A percentile compares a stretch with the other conserved stretches of the same genome.
Conservation (phyloP, 2,113 vertebrate species). For the Seriola aureovittata region DNA sequence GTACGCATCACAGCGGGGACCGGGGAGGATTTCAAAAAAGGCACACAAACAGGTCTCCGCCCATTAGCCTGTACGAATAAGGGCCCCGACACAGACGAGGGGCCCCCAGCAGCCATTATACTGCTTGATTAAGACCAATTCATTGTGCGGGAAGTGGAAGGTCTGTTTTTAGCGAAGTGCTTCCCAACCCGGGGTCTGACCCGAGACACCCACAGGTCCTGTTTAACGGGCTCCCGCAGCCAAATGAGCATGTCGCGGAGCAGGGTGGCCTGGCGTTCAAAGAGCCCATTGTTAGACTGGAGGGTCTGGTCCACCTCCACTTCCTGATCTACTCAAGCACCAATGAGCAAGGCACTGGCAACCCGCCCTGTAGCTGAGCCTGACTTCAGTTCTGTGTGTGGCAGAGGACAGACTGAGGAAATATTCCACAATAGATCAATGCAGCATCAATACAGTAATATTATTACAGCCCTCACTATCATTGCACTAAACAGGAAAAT, state of each 20-base stretch:
- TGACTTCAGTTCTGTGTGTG: neutral
- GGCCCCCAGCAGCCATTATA: constrained; percentile 46
- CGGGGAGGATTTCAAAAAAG: constrained; percentile 58
- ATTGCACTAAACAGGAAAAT: neutral
- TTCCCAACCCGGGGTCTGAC: constrained; percentile 52
- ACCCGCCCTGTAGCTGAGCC: neutral
- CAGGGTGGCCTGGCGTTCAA: constrained; percentile 34
- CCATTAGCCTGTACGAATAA: constrained; percentile 61
- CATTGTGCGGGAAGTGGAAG: constrained; percentile 40
- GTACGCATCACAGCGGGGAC: constrained; percentile 75
- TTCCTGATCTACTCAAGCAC: neutral
- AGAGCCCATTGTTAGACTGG: constrained; percentile 32
- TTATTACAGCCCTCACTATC: neutral
- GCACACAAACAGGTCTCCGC: constrained; percentile 73
- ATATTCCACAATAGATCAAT: neutral
- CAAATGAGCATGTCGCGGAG: constrained; percentile 33
- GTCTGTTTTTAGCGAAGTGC: constrained; percentile 36
- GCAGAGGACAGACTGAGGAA: neutral
- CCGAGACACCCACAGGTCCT: constrained; percentile 17
- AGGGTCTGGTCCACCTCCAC: constrained; percentile 9
- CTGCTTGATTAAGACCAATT: constrained; percentile 52
- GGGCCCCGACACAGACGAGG: constrained; percentile 50
- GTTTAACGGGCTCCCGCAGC: constrained; percentile 23
- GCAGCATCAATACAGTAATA: constrained; percentile 14
- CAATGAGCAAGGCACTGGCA: constrained; percentile 27